These are phyloP conservation scores for Mayetiola destructor DNA, from an alignment of 2,888 invertebrate species.

Conservation along the genomic window DNA sequence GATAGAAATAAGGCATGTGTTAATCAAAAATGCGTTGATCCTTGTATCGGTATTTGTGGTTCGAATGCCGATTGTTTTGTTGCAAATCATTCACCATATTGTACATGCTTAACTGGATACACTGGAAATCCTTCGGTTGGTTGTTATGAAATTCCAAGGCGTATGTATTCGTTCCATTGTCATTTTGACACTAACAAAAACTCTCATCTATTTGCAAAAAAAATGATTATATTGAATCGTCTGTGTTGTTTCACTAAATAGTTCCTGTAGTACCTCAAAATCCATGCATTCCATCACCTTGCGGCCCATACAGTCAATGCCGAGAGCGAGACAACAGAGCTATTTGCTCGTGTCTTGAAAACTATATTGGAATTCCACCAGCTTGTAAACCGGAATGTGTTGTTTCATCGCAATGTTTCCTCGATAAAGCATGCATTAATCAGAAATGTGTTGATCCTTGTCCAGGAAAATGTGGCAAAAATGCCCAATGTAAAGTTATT, in stretches of 20 bases:
- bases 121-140: constrained; percentile 58
- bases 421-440: constrained; percentile 57
- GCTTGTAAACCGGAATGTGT: constrained; percentile 64
- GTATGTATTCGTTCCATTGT: constrained; percentile 32
- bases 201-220: neutral
- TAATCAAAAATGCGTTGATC: constrained; percentile 72
- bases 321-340: constrained; percentile 56
- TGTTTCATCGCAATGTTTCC: constrained; percentile 58
- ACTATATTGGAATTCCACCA: constrained; percentile 62
- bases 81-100: constrained; percentile 67
- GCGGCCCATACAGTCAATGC: constrained; percentile 64
- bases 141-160: constrained; percentile 41
- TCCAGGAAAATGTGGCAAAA: constrained; percentile 58
- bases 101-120: constrained; percentile 61
- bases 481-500: constrained; percentile 57
- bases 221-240: neutral
- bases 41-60: constrained; percentile 71
- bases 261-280: constrained; percentile 29
- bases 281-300: constrained; percentile 56
- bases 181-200: neutral
- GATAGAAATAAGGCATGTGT: constrained; percentile 60
- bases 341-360: constrained; percentile 62
- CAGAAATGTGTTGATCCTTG: constrained; percentile 63
- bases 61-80: constrained; percentile 65
- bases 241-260: neutral